These are phyloP conservation scores for Ommatoiulus sabulosus DNA, from an alignment of 2,888 invertebrate species.

Conservation along the genomic window DNA sequence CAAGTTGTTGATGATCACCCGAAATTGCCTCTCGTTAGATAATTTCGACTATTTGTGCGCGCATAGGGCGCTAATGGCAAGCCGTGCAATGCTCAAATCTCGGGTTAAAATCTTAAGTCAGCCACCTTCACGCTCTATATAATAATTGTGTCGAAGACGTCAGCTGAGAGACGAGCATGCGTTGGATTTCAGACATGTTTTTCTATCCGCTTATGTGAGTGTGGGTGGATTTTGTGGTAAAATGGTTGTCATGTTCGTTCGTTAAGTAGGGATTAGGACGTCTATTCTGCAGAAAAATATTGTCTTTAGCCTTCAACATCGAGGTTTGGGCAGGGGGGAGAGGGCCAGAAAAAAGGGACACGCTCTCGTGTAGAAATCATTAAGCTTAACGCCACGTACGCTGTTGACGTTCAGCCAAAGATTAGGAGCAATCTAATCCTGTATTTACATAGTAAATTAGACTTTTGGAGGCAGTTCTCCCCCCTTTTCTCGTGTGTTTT, in stretches of 20 bases:
- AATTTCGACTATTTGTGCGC: too few species aligned
- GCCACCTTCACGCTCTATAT: slow-evolving; percentile 20
- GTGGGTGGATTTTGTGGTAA: slow-evolving; percentile 50
- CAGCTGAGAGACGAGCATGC: slow-evolving; percentile 1
- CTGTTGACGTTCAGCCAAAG: slow-evolving; percentile 27
- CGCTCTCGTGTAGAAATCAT: slow-evolving; percentile 29
- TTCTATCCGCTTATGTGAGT: slow-evolving; percentile 27
- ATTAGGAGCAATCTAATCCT: slow-evolving; percentile 50
- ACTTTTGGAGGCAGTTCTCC: slow-evolving; percentile 37
- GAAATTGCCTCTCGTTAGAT: too few species aligned
- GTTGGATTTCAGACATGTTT: neutral
- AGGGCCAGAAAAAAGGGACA: neutral
- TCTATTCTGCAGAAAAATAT: slow-evolving; percentile 31
- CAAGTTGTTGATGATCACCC: too few species aligned
- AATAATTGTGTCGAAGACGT: slow-evolving; percentile 29
- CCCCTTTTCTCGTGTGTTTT: neutral
- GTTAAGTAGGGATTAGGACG: slow-evolving; percentile 53
- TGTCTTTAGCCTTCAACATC: neutral
- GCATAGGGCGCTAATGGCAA: too few species aligned
- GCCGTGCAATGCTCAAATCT: too few species aligned
- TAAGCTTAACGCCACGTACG: slow-evolving; percentile 20
- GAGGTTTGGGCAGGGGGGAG: neutral
- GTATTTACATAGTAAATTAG: slow-evolving; percentile 55
- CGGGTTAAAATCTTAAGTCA: neutral
- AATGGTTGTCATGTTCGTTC: slow-evolving; percentile 53